These are phyloP conservation scores for Crocallis elinguaria DNA, from an alignment of 2,888 invertebrate species.

Conservation along the genomic window DNA sequence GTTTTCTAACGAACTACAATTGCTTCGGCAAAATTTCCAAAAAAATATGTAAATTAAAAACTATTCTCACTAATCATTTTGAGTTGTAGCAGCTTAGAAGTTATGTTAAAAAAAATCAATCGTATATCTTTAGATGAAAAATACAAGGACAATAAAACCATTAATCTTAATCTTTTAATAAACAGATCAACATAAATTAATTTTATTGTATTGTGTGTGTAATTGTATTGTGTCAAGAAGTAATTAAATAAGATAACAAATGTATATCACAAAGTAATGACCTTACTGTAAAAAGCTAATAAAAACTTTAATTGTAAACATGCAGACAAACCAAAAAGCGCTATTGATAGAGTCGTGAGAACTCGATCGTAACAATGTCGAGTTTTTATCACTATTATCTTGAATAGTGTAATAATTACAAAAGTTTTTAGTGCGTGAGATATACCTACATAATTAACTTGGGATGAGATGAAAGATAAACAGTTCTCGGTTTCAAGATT, in stretches of 20 bases:
- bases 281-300: background rate
- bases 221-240: background rate
- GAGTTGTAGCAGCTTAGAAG: too few relatives aligned
- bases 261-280: constrained; percentile 8
- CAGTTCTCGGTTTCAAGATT: background rate
- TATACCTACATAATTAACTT: background rate
- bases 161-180: too few relatives aligned
- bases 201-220: background rate
- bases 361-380: constrained; percentile 11
- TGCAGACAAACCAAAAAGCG: constrained; percentile 31
- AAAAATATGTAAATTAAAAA: too few relatives aligned
- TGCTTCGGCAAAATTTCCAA: too few relatives aligned
- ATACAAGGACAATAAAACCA: too few relatives aligned
- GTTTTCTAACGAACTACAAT: too few relatives aligned
- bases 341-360: constrained; percentile 27
- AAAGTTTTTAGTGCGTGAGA: constrained; percentile 30
- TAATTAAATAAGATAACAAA: background rate
- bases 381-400: constrained; percentile 15
- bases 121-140: too few relatives aligned
- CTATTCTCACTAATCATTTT: too few relatives aligned
- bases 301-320: constrained; percentile 17
- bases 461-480: background rate
- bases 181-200: background rate
- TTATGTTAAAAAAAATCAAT: too few relatives aligned
- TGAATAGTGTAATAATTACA: constrained; percentile 20